Evolutionary conservation across 2,113 vertebrate genomes (phyloP).

Genomic region (Merops nubicus): DNA sequence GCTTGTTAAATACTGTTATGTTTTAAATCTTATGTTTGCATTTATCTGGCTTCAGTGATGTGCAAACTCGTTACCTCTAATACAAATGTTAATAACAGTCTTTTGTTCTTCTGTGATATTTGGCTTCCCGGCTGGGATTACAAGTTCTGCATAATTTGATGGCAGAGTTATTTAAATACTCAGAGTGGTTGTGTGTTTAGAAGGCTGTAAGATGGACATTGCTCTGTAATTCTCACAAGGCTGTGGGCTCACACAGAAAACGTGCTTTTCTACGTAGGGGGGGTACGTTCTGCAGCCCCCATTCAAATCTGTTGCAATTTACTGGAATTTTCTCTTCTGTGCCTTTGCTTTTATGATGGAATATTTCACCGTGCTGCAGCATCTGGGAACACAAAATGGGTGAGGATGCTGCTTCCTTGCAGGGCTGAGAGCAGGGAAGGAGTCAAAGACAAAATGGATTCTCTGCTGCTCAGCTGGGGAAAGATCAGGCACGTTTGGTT

Average conservation of each 20-base stretch:
- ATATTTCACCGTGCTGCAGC: not conserved
- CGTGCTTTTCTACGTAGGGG: rapidly evolving
- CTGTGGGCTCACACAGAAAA: not conserved
- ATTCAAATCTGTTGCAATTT: rapidly evolving
- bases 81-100: not conserved
- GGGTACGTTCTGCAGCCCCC: not conserved
- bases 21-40: not conserved
- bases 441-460: conserved; percentile 7
- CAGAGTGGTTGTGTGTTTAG: rapidly evolving
- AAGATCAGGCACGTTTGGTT: not conserved
- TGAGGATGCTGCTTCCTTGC: not conserved
- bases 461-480: not conserved
- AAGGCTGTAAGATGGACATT: not conserved
- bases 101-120: not conserved
- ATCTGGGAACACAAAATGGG: not conserved
- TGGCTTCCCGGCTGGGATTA: not conserved
- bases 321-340: not conserved
- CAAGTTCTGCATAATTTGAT: not conserved
- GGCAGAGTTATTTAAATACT: not conserved
- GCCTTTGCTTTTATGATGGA: not conserved
- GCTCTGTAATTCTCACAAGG: not conserved
- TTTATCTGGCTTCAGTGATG: not conserved
- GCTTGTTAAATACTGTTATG: conserved; percentile 30
- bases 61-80: not conserved
- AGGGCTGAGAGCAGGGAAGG: not conserved